Evolutionary conservation across 2,888 invertebrate species (phyloP).

Genomic region (Plusia festucae): DNA sequence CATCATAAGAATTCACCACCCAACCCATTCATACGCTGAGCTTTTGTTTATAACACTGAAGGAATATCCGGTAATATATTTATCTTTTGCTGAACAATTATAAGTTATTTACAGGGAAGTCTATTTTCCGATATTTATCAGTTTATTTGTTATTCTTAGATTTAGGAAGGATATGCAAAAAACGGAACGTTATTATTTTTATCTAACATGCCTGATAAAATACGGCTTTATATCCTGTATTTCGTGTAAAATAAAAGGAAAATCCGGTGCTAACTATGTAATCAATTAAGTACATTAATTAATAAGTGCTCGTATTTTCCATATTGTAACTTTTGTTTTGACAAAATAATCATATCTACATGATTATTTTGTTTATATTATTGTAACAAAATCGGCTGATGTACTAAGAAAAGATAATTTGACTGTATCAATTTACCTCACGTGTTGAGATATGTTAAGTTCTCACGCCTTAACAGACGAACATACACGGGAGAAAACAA

Average conservation of each 20-base stretch:
- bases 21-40: constrained; percentile 48
- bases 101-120: background rate
- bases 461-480: constrained; percentile 79
- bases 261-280: constrained; percentile 32
- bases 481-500: constrained; percentile 75
- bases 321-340: constrained; percentile 1
- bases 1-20: constrained; percentile 10
- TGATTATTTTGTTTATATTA: background rate
- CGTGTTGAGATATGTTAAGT: constrained; percentile 60
- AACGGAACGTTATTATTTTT: background rate
- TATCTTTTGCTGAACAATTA: background rate
- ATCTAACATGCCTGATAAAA: background rate
- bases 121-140: background rate
- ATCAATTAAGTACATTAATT: constrained; percentile 24
- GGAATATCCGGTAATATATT: constrained; percentile 1
- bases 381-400: background rate
- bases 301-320: constrained; percentile 26
- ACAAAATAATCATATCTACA: too few species aligned
- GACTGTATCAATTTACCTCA: constrained; percentile 54
- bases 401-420: constrained; percentile 24
- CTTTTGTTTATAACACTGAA: constrained; percentile 26
- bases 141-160: background rate
- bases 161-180: background rate
- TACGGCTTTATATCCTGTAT: constrained; percentile 17
- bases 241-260: constrained; percentile 36